These are phyloP conservation scores for Melanerpes aurifrons DNA, from an alignment of 2,113 vertebrate species.

Conservation along the genomic window DNA sequence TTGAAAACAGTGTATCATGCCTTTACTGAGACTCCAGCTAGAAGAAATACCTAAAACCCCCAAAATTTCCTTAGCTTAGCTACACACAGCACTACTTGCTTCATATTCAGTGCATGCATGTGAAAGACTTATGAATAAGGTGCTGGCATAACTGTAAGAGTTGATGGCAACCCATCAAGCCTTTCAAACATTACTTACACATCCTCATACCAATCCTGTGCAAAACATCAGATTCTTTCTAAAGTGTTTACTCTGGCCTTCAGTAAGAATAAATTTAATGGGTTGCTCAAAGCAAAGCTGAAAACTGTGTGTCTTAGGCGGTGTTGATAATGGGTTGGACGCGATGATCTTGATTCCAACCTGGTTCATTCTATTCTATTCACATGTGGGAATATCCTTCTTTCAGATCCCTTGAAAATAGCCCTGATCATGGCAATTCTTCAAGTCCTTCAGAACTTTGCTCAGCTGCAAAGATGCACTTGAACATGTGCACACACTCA, in stretches of 20 bases:
- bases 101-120: neutral
- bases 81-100: neutral
- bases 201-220: neutral
- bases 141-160: neutral
- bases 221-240: neutral
- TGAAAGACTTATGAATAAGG: neutral
- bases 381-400: neutral
- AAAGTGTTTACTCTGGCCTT: neutral
- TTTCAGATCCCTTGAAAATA: neutral
- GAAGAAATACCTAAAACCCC: neutral
- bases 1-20: neutral
- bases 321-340: too few species aligned
- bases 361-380: neutral
- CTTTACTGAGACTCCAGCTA: neutral
- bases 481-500: accelerated
- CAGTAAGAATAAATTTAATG: neutral
- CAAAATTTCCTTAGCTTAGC: neutral
- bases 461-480: neutral
- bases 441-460: neutral
- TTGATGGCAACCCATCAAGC: neutral
- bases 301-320: neutral
- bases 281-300: neutral
- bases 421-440: neutral
- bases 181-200: neutral
- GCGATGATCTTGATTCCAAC: too few species aligned